Base-by-base conservation (phyloP, 2,888 invertebrate species). In the Allygus modestus region DNA sequence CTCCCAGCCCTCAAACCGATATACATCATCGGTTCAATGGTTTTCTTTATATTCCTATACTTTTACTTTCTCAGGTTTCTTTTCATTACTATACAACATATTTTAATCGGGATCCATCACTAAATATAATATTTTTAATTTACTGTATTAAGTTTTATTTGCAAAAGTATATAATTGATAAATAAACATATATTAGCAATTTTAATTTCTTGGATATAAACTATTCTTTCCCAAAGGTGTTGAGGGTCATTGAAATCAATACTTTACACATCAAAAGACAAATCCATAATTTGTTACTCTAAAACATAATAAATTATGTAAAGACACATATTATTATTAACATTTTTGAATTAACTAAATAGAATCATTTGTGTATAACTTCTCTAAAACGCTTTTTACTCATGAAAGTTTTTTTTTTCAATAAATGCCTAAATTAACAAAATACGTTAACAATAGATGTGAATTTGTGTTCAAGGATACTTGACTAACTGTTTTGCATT, bases 381-480 rank as follows among this genome's bases (percentile, higher is more conserved):
- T 65, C 12, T 54, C 51, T 51, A 75, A 79, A 31, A 79, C 17
- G 51, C 33, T 79, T 33, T 23, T 79, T 28, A 79, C 58, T 79
- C 51, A 77, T 11, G 43, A 28, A 28, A 31, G 31, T 43, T 43
- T 20, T 71, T 75, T 41, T 20, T 43, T 73, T 33, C 5, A 15
- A 41, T 75, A 37, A 75, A 75, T 75, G 28, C 17, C 7, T 9
- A 54, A 28, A 65, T 28, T 65, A 65, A 65, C 65, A 65, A 65
- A 31, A 65, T 65, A 65, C 17, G 65, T 28, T 65, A 65, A 65
- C 65, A 65, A n/a, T 31, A 54, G 54, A 11, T 46, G 1, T 46
- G 20, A 7, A 54, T 4, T 23, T 65, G 65, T 65, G 65, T 65
- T 65, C 4, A 28, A 65, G 28, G 31, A 28, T 15, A 65, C 31